Conservation (phyloP, 2,888 invertebrate genomes). For the Drosophila monieri region DNA sequence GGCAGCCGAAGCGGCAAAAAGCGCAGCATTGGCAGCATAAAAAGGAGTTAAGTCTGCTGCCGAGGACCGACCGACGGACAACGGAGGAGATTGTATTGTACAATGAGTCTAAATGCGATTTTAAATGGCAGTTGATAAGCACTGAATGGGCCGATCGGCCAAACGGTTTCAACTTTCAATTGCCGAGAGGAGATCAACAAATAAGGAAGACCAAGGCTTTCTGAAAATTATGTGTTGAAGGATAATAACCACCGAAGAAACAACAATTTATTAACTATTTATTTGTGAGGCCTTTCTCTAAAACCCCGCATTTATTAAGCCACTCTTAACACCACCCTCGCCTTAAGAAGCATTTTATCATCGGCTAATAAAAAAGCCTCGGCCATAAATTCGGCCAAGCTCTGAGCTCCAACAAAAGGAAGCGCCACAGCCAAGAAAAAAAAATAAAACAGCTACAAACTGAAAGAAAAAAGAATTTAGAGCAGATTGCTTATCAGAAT, state of each 20-base stretch:
- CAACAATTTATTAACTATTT: not conserved
- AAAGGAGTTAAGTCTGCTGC: conserved; percentile 39
- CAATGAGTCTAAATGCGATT: conserved; percentile 49
- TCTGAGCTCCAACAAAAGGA: conserved; percentile 57
- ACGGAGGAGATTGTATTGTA: conserved; percentile 32
- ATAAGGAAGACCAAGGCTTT: not conserved
- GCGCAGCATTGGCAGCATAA: conserved; percentile 11
- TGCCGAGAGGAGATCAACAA: conserved; percentile 21
- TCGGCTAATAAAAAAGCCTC: conserved; percentile 31
- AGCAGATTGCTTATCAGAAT: conserved; percentile 68
- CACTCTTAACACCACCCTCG: conserved; percentile 18
- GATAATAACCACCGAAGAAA: not conserved
- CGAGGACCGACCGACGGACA: conserved; percentile 35
- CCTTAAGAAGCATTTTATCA: conserved; percentile 18
- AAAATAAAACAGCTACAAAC: conserved; percentile 20
- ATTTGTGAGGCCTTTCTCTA: not conserved
- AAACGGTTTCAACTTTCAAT: conserved; percentile 33
- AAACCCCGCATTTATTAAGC: not conserved
- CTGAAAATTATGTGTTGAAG: not conserved
- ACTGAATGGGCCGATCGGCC: conserved; percentile 41
- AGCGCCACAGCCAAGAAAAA: conserved; percentile 41
- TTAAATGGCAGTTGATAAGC: conserved; percentile 53
- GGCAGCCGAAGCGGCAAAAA: not conserved
- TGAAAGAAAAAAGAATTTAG: conserved; percentile 58
- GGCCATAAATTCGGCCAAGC: conserved; percentile 49